Evolutionary conservation across 2,888 invertebrate genomes (phyloP).

Genomic region (Temnothorax unifasciatus): DNA sequence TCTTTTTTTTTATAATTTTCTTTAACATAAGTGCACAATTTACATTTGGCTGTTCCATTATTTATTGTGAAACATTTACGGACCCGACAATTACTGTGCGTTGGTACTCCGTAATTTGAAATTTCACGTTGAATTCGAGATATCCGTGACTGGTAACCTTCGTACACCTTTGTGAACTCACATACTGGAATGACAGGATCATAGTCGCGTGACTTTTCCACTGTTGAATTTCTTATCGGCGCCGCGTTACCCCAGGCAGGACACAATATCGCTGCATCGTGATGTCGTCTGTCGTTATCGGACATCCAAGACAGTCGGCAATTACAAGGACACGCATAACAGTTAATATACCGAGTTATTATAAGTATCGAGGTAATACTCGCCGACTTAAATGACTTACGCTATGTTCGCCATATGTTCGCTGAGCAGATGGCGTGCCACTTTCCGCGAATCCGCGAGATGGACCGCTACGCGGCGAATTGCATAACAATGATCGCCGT

Average conservation of each 20-base stretch:
- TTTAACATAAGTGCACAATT: no score
- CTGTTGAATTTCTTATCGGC: conserved; percentile 7
- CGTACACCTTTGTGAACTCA: conserved; percentile 49
- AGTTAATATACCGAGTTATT: conserved; percentile 58
- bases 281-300: not conserved
- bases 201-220: conserved; percentile 11
- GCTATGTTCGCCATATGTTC: conserved; percentile 77
- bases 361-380: conserved; percentile 54
- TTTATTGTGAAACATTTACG: no score
- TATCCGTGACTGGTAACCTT: conserved; percentile 45
- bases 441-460: conserved; percentile 73
- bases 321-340: conserved; percentile 54
- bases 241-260: not conserved
- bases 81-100: conserved; percentile 60
- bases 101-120: conserved; percentile 55
- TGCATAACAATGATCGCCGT: conserved; percentile 54
- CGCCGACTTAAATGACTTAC: conserved; percentile 57
- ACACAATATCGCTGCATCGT: not conserved
- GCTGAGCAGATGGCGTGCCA: conserved; percentile 80
- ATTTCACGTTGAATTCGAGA: conserved; percentile 52
- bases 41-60: no score
- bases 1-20: no score
- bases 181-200: conserved; percentile 47
- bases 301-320: conserved; percentile 26
- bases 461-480: conserved; percentile 71